Evolutionary conservation across 2,113 vertebrate genomes (phyloP), one percentile per base, ranked within the genome.

Genomic region (Chaetodon trifascialis): DNA sequence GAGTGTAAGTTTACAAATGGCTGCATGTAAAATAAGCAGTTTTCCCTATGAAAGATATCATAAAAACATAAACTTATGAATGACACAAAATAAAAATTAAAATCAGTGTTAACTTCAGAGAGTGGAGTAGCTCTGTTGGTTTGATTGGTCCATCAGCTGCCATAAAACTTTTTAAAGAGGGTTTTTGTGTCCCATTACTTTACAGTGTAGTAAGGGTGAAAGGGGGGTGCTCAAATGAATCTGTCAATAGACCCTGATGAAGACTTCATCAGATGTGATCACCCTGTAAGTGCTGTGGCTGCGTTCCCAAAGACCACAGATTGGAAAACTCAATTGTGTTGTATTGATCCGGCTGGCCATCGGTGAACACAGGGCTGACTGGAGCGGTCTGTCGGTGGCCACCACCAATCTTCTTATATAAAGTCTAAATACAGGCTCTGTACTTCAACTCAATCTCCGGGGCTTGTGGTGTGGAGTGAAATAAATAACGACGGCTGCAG

Each of bases 211-310:
- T 76, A 30, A 58, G 72, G 74, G 69, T 74, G 73, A 79, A 91
- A 77, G 85, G 76, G 71, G 80, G 75, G 71, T 34, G 85, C 90
- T 89, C 85, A 93, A 94, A 94, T 95, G 77, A 95, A 95, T 93
- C 94, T 88, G 92, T 95, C 94, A 94, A 95, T 95, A 95, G 87
- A 91, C 89, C 90, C 90, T 94, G 94, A 95, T 95, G 91, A 95
- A 94, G 93, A 93, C 92, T 94, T 95, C 93, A 95, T 95, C 93
- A 94, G 76, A 89, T 74, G 90, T 54, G 88, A 95, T 95, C 94
- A 94, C 90, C 91, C 92, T 88, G 64, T 95, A 95, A 95, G 91
- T 91, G 91, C 91, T 63, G 82, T 62, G 73, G 88, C 87, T 89
- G 80, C 84, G 36, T 82, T 90, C 83, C 80, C 91, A 92, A 89